phyloP scores from a whole-genome alignment of 1,140 invertebrate species.

The Diploscapter pachys region DNA sequence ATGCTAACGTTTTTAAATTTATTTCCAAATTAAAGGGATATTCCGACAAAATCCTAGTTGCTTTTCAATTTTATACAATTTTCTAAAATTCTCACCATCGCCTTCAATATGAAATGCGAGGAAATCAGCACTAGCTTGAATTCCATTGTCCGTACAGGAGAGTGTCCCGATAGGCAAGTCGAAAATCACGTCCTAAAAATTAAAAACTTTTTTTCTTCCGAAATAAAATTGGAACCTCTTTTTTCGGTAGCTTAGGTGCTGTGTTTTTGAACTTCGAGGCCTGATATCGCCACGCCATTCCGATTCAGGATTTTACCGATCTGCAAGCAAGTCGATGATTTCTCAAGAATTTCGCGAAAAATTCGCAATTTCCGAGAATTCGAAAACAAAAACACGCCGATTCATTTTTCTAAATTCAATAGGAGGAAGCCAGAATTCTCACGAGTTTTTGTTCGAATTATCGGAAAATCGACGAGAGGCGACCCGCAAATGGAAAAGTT shows the following conservation, averaged over 20 bases:
- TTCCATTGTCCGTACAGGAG: conserved; percentile 61
- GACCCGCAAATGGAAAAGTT: no score
- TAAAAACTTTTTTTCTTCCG: background rate
- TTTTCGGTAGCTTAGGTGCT: conserved; percentile 59
- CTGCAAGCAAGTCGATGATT: background rate
- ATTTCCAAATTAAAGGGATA: background rate
- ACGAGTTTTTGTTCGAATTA: no score
- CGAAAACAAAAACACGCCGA: conserved; percentile 21
- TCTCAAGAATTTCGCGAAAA: background rate
- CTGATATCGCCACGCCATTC: conserved; percentile 60
- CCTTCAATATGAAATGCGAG: conserved; percentile 61
- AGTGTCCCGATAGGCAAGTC: conserved; percentile 58
- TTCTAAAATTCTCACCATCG: conserved; percentile 46
- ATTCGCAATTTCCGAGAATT: background rate
- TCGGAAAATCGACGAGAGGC: no score
- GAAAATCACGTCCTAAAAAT: conserved; percentile 59
- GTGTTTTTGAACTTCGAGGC: conserved; percentile 62
- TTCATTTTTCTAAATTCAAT: background rate
- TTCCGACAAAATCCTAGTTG: background rate
- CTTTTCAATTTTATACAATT: background rate
- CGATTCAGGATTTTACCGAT: conserved; percentile 3
- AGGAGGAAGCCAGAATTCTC: conserved; percentile 2
- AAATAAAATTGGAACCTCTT: conserved; percentile 54
- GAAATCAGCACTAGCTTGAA: conserved; percentile 58
- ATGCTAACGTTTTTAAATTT: background rate